phyloP scores from a whole-genome alignment of 2,888 invertebrate species.

The Latrodectus elegans region DNA sequence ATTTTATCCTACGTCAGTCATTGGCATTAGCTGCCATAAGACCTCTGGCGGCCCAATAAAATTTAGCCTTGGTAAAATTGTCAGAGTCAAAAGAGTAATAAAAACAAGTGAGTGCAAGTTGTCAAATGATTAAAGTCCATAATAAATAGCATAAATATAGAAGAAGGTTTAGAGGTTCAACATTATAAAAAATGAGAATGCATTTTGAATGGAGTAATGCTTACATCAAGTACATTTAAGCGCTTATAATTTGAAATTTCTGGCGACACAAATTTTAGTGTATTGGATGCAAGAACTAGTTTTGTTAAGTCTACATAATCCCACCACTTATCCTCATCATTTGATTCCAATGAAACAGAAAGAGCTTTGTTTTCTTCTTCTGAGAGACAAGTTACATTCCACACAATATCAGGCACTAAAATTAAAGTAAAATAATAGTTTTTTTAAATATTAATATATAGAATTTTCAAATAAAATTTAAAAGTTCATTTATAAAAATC shows the following conservation, averaged over 20 bases:
- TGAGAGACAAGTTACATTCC: conserved; percentile 76
- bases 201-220: conserved; percentile 50
- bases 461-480: too few relatives aligned
- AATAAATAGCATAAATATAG: too few relatives aligned
- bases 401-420: conserved; percentile 75
- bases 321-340: conserved; percentile 83
- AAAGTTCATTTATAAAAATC: neutral
- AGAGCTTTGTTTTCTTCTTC: conserved; percentile 75
- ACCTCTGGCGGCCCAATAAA: too few relatives aligned
- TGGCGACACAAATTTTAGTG: conserved; percentile 73
- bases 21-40: too few relatives aligned
- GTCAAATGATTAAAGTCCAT: too few relatives aligned
- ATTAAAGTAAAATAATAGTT: conserved; percentile 6
- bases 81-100: too few relatives aligned
- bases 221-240: conserved; percentile 76
- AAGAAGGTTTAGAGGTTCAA: too few relatives aligned
- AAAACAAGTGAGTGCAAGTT: too few relatives aligned
- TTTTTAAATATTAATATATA: neutral
- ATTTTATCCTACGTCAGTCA: too few relatives aligned
- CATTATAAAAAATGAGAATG: too few relatives aligned
- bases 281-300: conserved; percentile 80
- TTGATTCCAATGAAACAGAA: conserved; percentile 71
- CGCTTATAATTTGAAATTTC: conserved; percentile 75
- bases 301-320: conserved; percentile 85
- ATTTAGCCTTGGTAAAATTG: too few relatives aligned